These are phyloP conservation scores for Orchesella cincta DNA, from an alignment of 1,140 invertebrate genomes.

Conservation along the genomic window DNA sequence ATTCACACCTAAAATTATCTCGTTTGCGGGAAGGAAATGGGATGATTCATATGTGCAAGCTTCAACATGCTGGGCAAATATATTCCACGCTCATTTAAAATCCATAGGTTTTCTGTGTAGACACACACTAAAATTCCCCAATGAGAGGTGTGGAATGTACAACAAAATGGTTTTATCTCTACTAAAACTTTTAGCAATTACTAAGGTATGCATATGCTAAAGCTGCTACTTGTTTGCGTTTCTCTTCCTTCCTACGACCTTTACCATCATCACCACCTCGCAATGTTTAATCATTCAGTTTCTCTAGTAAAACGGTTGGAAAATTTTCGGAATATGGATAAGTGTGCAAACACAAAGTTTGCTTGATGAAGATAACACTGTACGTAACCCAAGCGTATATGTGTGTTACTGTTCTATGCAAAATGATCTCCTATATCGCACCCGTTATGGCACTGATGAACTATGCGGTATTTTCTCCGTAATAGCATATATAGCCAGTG, in stretches of 20 bases:
- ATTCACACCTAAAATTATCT: slow-evolving; percentile 11
- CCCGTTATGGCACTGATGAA: too few species aligned
- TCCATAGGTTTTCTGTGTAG: background rate
- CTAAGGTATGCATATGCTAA: background rate
- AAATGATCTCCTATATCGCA: too few species aligned
- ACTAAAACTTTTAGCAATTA: background rate
- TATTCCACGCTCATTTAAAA: background rate
- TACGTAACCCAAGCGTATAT: too few species aligned
- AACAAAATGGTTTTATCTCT: slow-evolving; percentile 16
- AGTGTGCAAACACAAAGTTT: background rate
- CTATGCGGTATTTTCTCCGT: background rate
- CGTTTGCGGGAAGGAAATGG: background rate
- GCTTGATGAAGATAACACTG: too few species aligned
- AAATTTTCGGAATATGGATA: background rate
- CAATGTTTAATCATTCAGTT: background rate
- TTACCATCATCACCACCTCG: background rate
- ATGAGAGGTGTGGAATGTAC: background rate
- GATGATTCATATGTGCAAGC: slow-evolving; percentile 11
- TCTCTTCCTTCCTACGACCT: background rate
- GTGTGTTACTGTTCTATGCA: too few species aligned
- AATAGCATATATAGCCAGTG: background rate
- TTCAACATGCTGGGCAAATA: background rate
- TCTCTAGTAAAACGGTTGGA: too few species aligned
- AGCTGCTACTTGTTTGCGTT: background rate
- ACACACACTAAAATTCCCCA: background rate